Evolutionary conservation across 2,888 invertebrate species (phyloP), one percentile per base, ranked within the genome.

Genomic region (Aproaerema taeniolella): DNA sequence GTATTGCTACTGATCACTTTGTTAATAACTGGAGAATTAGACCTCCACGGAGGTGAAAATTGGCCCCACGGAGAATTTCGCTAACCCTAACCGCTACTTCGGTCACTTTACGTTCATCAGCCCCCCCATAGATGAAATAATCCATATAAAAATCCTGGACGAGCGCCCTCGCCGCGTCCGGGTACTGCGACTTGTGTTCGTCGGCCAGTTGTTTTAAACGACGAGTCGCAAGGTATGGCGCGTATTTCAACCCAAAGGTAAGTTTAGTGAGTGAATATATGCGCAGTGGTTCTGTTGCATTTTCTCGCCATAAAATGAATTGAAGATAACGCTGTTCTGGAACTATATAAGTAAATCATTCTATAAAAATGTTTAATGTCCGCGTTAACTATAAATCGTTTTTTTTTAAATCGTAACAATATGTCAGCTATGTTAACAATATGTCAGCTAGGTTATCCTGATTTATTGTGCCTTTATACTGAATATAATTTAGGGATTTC

Each of bases 191-290:
- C 6, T 16, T 20, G 28, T 31, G 15, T 12, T 47, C 44, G 6
- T 16, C 6, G 5, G 41, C 42, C 1, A 47, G 34, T 15, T 47
- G 47, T 28, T 13, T 28, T 31, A 47, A 30, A 26, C 47, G 42
- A 9, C 46, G 38, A 1, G 46, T 46, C 7, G 46, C 44, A 12
- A 46, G 12, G 12, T 42, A 16, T 2, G 43, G 48, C 12, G 48
- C 43, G 15, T 28, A 30, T 13, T 43, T 43, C 15, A 46, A 12
- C 1, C 48, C 48, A 33, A 45, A 46, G 15, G 39, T 46, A 4
- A 49, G 38, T 10, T 44, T 47, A 5, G 40, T 47, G 7, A 47
- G 30, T 12, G 15, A 6, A 16, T 40, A 47, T 8, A 38, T 42
- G 17, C 7, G 7, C 31, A 47, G n/a, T 2, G 26, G 38, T 29